Base-by-base conservation (phyloP, 2,888 invertebrate genomes). In the Parnassius orleans region DNA sequence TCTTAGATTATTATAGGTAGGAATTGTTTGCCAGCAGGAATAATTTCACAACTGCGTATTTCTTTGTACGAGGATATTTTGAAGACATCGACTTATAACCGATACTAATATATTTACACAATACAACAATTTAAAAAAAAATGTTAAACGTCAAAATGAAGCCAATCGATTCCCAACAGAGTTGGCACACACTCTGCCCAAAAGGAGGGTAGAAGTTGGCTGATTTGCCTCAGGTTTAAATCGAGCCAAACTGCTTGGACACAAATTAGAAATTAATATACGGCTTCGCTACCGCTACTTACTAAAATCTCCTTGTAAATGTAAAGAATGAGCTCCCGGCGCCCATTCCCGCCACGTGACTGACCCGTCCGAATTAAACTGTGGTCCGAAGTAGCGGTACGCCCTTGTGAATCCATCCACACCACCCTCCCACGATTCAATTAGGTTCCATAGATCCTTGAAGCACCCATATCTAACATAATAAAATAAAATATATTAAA, bases 221-320 rank as follows among this genome's bases (percentile, higher is more conserved):
- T 15, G 15, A 15, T 15, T 1, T 0, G 33, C 7, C 33, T 33
- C 33, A 33, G 33, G 5, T 33, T 33, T 33, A 33, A 33, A 33
- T 33, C 5, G 7, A 33, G 7, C 33, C 33, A 33, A 33, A 33
- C 33, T 33, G 33, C 24, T 11, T 52, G 52, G 5, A 46, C 46
- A 46, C 24, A 33, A 52, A 52, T 15, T 52, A 24, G 24, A 42
- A 12, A 57, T 42, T 59, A 11, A 44, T 11, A 2, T 46, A 5
- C 14, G 12, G 0, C 1, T 15, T 33, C 41, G 47, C 12, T 14
- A 10, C 24, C 9, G 15, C 48, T 51, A 90, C 95, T 93, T 92
- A 99, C 98, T 99, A 79, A 99, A 99, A 75, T 99, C 99, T 78
- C 99, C 99, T 61, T 97, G 95, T 15, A 99, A 92, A 80, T 95